Conservation (phyloP, 2,113 vertebrate genomes). For the Riparia riparia region DNA sequence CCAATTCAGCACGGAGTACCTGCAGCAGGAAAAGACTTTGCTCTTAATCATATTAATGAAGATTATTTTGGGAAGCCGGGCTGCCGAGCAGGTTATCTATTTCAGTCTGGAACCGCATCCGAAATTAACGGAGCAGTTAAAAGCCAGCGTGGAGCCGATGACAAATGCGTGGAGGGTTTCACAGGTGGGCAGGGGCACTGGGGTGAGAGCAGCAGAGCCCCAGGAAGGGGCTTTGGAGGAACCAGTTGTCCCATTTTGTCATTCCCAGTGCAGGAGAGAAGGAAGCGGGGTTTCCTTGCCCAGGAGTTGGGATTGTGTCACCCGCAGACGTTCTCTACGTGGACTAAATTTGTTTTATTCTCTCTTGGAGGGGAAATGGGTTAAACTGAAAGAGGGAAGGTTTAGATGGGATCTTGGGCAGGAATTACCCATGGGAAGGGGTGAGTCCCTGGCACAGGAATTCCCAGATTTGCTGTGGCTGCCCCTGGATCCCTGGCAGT, state of each 20-base stretch:
- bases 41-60: conserved; percentile 44
- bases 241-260: neutral
- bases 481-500: neutral
- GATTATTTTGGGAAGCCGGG: conserved; percentile 30
- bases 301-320: neutral
- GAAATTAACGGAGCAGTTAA: conserved; percentile 5
- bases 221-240: neutral
- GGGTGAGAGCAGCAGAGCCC: neutral
- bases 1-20: neutral
- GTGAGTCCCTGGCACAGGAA: neutral
- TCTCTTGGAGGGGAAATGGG: neutral
- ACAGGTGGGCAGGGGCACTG: neutral
- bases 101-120: neutral
- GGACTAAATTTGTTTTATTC: neutral
- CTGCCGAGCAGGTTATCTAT: conserved; percentile 51
- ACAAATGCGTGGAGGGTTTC: neutral
- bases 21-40: neutral
- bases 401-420: neutral
- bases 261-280: neutral
- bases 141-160: neutral
- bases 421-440: fast-evolving
- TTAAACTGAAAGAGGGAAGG: neutral
- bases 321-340: fast-evolving
- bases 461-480: neutral
- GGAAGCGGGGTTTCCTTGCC: neutral